These are phyloP conservation scores for Microplitis mediator DNA, from an alignment of 1,140 invertebrate genomes.

Conservation along the genomic window DNA sequence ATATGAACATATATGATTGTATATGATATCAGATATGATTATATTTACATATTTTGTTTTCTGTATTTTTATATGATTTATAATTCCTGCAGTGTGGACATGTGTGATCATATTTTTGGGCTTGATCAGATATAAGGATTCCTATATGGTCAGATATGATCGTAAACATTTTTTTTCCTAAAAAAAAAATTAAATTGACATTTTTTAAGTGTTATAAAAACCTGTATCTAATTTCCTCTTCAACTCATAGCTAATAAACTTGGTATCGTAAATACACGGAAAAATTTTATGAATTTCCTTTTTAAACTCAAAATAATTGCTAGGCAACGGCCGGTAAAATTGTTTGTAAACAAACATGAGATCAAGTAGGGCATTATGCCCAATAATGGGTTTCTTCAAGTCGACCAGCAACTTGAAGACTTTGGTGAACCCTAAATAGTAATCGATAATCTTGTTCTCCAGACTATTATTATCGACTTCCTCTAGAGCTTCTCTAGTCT, in stretches of 20 bases:
- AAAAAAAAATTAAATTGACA: slow-evolving; percentile 7
- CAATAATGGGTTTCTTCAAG: slow-evolving; percentile 73
- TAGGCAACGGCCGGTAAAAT: slow-evolving; percentile 73
- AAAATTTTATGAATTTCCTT: slow-evolving; percentile 68
- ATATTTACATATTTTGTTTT: too few species aligned
- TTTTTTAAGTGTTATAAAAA: slow-evolving; percentile 38
- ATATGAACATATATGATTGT: too few species aligned
- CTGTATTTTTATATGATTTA: not conserved
- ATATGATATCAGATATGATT: too few species aligned
- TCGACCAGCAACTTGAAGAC: slow-evolving; percentile 68
- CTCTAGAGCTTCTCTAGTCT: slow-evolving; percentile 44
- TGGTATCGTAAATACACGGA: slow-evolving; percentile 76
- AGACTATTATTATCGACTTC: slow-evolving; percentile 54
- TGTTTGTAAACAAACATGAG: slow-evolving; percentile 74
- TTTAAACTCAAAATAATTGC: slow-evolving; percentile 67
- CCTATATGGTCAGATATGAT: not conserved
- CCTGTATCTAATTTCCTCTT: slow-evolving; percentile 55
- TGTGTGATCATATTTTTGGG: not conserved
- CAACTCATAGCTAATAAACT: slow-evolving; percentile 69
- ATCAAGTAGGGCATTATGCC: slow-evolving; percentile 78
- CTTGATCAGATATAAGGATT: not conserved
- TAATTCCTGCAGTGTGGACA: too few species aligned
- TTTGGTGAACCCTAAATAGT: slow-evolving; percentile 71
- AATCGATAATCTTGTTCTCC: slow-evolving; percentile 58
- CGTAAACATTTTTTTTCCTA: not conserved